Evolutionary conservation across 2,113 vertebrate genomes (phyloP).

Genomic region (Formicarius rufipectus): DNA sequence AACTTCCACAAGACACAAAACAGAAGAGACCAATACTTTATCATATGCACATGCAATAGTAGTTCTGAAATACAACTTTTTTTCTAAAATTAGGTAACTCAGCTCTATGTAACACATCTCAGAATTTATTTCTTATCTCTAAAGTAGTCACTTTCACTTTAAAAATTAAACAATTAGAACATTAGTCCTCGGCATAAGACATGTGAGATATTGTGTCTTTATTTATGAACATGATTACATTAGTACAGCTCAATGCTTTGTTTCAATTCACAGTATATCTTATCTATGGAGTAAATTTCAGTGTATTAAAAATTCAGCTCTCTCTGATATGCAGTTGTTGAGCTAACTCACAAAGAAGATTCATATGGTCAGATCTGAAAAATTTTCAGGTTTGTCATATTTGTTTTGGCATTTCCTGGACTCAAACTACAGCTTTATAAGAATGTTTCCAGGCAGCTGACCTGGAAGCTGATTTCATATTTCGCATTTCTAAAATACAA

Average conservation of each 20-base stretch:
- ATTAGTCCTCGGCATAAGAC: background rate
- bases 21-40: background rate
- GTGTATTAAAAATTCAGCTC: background rate
- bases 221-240: background rate
- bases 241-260: background rate
- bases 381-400: background rate
- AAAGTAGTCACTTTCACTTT: background rate
- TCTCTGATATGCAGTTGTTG: background rate
- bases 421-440: background rate
- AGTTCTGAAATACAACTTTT: background rate
- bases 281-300: background rate
- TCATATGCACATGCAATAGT: background rate
- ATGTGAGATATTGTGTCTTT: background rate
- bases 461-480: background rate
- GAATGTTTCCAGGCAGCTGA: background rate
- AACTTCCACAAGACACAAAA: background rate
- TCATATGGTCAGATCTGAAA: background rate
- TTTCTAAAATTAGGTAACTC: background rate
- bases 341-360: background rate
- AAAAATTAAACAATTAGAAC: background rate
- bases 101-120: background rate
- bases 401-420: background rate
- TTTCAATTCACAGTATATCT: background rate
- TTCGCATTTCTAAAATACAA: background rate
- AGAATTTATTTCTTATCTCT: background rate